Conservation (phyloP, 2,113 vertebrate genomes). For the Heterochromis multidens region DNA sequence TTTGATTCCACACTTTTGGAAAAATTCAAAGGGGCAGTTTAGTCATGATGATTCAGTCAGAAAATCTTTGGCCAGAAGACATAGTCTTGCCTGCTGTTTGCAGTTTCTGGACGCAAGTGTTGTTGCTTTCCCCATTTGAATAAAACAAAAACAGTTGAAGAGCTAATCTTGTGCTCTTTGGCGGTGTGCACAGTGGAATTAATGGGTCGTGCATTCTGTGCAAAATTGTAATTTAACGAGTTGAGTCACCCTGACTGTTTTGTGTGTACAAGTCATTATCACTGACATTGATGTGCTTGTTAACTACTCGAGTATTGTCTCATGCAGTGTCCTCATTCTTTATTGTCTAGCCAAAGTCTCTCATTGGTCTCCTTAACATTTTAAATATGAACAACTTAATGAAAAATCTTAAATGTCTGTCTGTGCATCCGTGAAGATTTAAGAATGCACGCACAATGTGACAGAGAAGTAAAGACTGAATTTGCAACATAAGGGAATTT, state of each 20-base stretch:
- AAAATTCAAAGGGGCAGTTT: neutral
- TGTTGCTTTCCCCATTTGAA: neutral
- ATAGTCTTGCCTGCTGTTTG: neutral
- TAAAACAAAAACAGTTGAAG: conserved; percentile 29
- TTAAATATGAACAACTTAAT: neutral
- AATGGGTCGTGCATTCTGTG: conserved; percentile 23
- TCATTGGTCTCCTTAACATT: neutral
- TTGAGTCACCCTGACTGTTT: conserved; percentile 48
- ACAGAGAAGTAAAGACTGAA: neutral
- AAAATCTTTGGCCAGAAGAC: neutral
- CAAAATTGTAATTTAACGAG: conserved; percentile 51
- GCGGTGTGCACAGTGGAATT: neutral
- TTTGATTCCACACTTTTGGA: neutral
- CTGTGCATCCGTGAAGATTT: neutral
- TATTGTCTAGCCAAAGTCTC: neutral
- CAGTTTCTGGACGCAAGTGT: neutral
- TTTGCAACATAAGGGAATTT: neutral
- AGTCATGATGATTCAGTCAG: neutral
- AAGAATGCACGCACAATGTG: neutral
- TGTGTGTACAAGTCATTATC: conserved; percentile 45
- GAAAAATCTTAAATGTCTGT: neutral
- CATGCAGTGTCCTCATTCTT: neutral
- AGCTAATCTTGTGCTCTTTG: conserved; percentile 16
- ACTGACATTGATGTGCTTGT: conserved; percentile 49
- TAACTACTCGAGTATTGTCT: conserved; percentile 16